Conservation (phyloP, 2,888 invertebrate genomes). For the Oscheius onirici region DNA sequence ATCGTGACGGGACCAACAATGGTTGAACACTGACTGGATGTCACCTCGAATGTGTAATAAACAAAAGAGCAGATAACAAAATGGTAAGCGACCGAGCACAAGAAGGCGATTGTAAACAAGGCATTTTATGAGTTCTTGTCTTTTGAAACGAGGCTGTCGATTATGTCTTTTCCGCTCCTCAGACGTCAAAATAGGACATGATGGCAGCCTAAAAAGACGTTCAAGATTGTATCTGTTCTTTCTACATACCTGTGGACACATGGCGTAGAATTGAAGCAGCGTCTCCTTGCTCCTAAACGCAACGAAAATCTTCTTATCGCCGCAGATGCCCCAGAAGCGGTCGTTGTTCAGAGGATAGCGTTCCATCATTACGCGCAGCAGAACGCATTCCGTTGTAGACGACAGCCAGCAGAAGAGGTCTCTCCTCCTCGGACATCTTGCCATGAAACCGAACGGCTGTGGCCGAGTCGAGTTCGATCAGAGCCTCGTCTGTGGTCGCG, state of each 20-base stretch:
- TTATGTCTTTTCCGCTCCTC: not conserved
- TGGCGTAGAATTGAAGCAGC: constrained; percentile 7
- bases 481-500: not conserved
- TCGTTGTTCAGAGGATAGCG: constrained; percentile 1
- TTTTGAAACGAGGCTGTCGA: not conserved
- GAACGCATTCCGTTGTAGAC: not conserved
- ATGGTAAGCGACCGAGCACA: too few relatives aligned
- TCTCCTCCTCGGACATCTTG: not conserved
- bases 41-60: too few relatives aligned
- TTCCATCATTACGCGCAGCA: not conserved
- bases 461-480: not conserved
- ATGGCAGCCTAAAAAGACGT: too few relatives aligned
- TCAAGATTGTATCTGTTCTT: too few relatives aligned
- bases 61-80: too few relatives aligned
- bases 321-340: constrained; percentile 7
- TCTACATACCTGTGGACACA: too few relatives aligned
- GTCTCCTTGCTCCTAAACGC: not conserved
- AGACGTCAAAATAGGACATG: constrained; percentile 5
- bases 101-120: too few relatives aligned
- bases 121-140: not conserved
- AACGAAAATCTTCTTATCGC: not conserved
- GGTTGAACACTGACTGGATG: too few relatives aligned
- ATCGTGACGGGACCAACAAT: too few relatives aligned
- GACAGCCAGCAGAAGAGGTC: constrained; percentile 1
- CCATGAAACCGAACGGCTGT: not conserved